Base-by-base conservation (phyloP, 2,797 vertebrate genomes). In the Epinephelus awoara region DNA sequence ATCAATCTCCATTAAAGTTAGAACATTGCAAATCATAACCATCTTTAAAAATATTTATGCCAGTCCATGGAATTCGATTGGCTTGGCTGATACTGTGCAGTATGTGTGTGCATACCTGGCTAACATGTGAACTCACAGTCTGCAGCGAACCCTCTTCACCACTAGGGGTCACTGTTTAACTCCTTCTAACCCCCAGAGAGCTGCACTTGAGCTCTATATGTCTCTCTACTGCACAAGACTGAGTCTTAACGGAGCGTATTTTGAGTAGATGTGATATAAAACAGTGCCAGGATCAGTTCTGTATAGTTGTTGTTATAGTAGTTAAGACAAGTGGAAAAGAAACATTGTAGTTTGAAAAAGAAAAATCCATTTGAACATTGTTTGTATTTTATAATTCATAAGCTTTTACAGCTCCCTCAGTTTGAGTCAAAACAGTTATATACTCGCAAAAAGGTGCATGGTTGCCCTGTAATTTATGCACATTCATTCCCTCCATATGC, bases 91-190 rank as follows among this genome's bases (percentile, higher is more conserved):
- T 66, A 7, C 15, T 67, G 52, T 75, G 69, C 19, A 27, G 34
- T 44, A 23, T 13, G 38, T 69, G 34, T 70, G 64, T 72, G 42
- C 25, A 29, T 52, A 42, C 25, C 44, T 38, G 82, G 6, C 40
- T 38, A 51, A 69, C 54, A 57, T 78, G 61, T 75, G 67, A 68
- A 7, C 40, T 44, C 75, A 42, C 19, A 64, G 21, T 29, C 72
- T 80, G 87, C 85, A 86, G 78, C 78, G 59, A 72, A 29, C 38
- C 8, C 8, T 79, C 27, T 65, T 49, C 18, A 72, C 85, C 91
- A 29, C 27, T 72, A 77, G 87, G 79, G 79, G 87, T 50, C 90
- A 85, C 75, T 72, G 69, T 71, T 75, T 27, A 85, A 67, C 77
- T 77, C 72, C 34, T 46, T 2, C 79, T 17, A 23, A 38, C 14